These are phyloP conservation scores for Astur gentilis DNA, from an alignment of 2,113 vertebrate species.

Conservation along the genomic window DNA sequence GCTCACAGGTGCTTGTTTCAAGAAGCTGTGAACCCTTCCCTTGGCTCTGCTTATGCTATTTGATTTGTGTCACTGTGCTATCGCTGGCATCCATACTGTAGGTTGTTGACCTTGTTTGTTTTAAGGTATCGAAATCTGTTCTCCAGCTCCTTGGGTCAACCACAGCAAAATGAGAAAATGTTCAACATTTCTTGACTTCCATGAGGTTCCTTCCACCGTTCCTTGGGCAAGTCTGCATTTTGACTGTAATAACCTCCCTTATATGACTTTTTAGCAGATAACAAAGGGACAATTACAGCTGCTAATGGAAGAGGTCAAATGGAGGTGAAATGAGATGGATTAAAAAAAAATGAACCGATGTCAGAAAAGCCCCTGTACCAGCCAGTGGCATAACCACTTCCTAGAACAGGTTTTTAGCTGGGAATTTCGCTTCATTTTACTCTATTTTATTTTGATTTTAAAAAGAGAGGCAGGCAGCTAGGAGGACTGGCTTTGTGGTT, in stretches of 20 bases:
- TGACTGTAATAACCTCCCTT: neutral
- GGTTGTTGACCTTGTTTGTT: neutral
- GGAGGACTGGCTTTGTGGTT: neutral
- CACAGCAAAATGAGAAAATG: neutral
- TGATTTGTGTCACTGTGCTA: neutral
- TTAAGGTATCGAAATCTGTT: neutral
- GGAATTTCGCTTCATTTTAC: neutral
- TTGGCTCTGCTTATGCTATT: neutral
- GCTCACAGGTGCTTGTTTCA: neutral
- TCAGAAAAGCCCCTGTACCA: neutral
- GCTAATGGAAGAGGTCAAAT: neutral
- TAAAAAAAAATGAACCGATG: neutral
- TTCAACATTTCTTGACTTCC: neutral
- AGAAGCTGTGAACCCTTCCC: neutral
- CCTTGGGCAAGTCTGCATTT: neutral
- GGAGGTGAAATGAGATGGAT: constrained; percentile 9
- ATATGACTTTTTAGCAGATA: neutral
- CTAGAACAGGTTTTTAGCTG: neutral
- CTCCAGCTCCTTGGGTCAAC: neutral
- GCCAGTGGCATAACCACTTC: neutral
- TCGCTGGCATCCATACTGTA: neutral
- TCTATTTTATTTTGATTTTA: neutral
- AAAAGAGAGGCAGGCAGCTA: neutral
- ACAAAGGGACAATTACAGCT: constrained; percentile 21
- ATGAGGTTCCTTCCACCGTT: neutral